Conservation (phyloP, 2,797 vertebrate species). For the Coranthus polyacanthus region DNA sequence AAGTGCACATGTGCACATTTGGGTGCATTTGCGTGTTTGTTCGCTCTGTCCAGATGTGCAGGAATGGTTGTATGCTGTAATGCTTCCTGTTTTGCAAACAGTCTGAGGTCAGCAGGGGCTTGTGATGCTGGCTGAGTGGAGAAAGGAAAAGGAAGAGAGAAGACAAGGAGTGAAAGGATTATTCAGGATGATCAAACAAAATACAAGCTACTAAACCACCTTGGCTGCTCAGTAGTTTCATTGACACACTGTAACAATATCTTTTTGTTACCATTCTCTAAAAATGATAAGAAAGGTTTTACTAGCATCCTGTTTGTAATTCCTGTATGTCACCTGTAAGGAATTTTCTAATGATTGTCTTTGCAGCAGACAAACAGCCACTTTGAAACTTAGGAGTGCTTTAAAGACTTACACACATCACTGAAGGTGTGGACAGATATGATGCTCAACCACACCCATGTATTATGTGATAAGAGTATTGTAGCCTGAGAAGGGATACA, state of each 20-base stretch:
- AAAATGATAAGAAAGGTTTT: conserved; percentile 28
- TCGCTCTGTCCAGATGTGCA: conserved; percentile 76
- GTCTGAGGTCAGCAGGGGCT: conserved; percentile 59
- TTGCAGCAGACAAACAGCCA: conserved; percentile 23
- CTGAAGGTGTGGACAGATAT: conserved; percentile 10
- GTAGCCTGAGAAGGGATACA: conserved; percentile 32
- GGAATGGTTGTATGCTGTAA: conserved; percentile 72
- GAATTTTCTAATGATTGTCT: conserved; percentile 58
- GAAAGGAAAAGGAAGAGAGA: conserved; percentile 7
- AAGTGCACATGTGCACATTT: conserved; percentile 38
- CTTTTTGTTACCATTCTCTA: background rate
- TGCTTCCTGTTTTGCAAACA: conserved; percentile 81
- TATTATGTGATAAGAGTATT: conserved; percentile 30
- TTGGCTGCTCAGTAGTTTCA: background rate
- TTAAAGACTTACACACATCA: background rate
- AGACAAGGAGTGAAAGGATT: conserved; percentile 1
- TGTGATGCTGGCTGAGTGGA: conserved; percentile 23
- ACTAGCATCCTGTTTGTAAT: conserved; percentile 48
- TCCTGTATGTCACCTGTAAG: conserved; percentile 32
- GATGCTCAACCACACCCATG: conserved; percentile 24
- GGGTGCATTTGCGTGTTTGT: conserved; percentile 56
- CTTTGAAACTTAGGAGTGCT: conserved; percentile 14
- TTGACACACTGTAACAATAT: background rate
- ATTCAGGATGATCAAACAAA: conserved; percentile 3
- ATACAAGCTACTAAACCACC: background rate